phyloP scores from a whole-genome alignment of 2,113 vertebrate species.

The Morone saxatilis region DNA sequence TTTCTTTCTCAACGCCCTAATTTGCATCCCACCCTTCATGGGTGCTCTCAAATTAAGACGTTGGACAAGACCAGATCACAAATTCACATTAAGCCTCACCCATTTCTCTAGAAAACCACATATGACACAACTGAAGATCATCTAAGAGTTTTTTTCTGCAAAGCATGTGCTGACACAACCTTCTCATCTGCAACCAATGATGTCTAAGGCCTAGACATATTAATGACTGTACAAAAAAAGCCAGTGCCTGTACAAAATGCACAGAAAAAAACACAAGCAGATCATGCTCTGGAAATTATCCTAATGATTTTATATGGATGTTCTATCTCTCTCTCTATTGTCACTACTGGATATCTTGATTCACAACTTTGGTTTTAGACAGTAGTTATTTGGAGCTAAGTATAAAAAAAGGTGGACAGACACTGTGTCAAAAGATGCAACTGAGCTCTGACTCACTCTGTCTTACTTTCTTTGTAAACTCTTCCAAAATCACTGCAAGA shows the following conservation, averaged over 20 bases:
- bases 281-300: background rate
- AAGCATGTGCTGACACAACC: conserved; percentile 54
- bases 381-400: background rate
- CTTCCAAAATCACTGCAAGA: conserved; percentile 36
- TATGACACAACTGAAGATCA: conserved; percentile 42
- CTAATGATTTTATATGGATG: conserved; percentile 14
- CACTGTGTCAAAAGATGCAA: background rate
- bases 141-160: conserved; percentile 26
- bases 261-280: background rate
- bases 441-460: background rate
- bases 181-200: conserved; percentile 52
- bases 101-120: conserved; percentile 32
- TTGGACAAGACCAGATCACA: conserved; percentile 20
- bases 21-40: conserved; percentile 22
- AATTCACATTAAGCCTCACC: conserved; percentile 44
- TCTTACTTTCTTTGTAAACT: conserved; percentile 19
- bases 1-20: background rate
- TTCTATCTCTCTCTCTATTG: background rate
- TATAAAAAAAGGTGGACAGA: background rate
- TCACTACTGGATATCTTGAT: background rate
- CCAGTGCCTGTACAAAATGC: conserved; percentile 1
- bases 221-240: conserved; percentile 30
- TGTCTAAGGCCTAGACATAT: conserved; percentile 29
- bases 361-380: background rate
- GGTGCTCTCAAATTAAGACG: conserved; percentile 44